Base-by-base conservation (phyloP, 2,888 invertebrate species). In the Tetramorium bicarinatum region DNA sequence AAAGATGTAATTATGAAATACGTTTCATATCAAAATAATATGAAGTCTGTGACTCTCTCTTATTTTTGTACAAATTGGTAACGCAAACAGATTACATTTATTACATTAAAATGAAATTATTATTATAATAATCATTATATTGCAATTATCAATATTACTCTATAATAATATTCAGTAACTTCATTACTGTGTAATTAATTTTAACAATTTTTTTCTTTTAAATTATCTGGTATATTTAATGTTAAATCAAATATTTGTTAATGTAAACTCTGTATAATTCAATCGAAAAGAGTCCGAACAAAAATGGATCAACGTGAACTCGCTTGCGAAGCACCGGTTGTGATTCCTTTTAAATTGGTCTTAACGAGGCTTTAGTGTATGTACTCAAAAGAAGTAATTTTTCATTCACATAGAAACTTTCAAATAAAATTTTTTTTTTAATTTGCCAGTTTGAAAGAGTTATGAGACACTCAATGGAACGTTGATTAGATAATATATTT, bases 401-500 rank as follows among this genome's bases (percentile, higher is more conserved):
- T 59, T 74, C 18, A 61, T 74, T 61, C 29, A 44, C 25, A 47
- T 61, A 44, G 44, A 29, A 75, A 75, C 34, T 61, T 75, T 61
- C 8, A 59, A 47, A 74, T 44, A 44, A 61, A 74, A 1, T 1
- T 41, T 47, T 61, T 59, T 74, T 61, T 61, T 29, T 34, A 47
- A 61, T 75, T 61, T n/a, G 4, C 1, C 13, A 44, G 21, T 61
- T 44, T 61, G 8, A 29, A 75, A 34, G 61, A 61, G 44, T 74
- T 75, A 61, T n/a, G 34, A 59, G 15, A 75, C 41, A 2, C 44
- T 75, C 21, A 61, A 75, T 75, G 25, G 29, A 61, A 74, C 56
- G 44, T 61, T 61, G 56, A 74, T 74, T 75, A 61, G 44, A 75
- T 75, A 61, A 75, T 61, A 47, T 61, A 15, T 56, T 61, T 59